A percentile compares a stretch with the other conserved stretches of the same genome.
Conservation (phyloP, 1,140 invertebrate species). For the Pseudachorutes palmiensis region DNA sequence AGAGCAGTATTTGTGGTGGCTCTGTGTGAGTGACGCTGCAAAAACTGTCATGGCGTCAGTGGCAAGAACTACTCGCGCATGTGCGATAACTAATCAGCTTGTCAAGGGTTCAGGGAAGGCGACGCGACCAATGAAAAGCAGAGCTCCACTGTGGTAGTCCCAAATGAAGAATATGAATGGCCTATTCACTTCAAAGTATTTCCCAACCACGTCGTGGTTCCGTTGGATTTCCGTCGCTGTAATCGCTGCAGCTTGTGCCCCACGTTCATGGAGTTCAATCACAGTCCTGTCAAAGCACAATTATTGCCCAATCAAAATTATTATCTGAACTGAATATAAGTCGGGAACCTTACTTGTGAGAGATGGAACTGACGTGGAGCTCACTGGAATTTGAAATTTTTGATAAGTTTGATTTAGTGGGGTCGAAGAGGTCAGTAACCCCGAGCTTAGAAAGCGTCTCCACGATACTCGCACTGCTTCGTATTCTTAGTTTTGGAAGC, state of each 20-base stretch:
- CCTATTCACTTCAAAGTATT: conserved; percentile 45
- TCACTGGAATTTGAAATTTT: conserved; percentile 34
- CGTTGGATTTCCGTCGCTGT: conserved; percentile 38
- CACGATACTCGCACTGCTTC: conserved; percentile 30
- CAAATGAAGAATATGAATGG: conserved; percentile 46
- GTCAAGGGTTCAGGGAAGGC: conserved; percentile 38
- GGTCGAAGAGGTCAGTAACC: conserved; percentile 39
- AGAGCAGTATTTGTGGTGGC: background rate
- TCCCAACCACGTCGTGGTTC: conserved; percentile 35
- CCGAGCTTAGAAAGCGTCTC: conserved; percentile 39
- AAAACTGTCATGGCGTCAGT: background rate
- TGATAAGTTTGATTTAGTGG: conserved; percentile 33
- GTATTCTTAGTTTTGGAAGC: conserved; percentile 40
- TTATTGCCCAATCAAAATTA: background rate
- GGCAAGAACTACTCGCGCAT: background rate
- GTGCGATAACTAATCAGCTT: background rate
- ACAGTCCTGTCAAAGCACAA: conserved; percentile 36
- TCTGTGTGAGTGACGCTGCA: background rate
- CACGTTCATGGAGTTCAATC: conserved; percentile 40
- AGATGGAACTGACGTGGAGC: conserved; percentile 38
- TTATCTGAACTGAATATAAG: background rate
- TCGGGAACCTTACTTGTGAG: conserved; percentile 38
- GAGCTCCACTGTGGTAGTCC: conserved; percentile 43
- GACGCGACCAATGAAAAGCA: conserved; percentile 43
- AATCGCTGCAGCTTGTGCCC: conserved; percentile 38